These are phyloP conservation scores for Thyatira batis DNA, from an alignment of 2,888 invertebrate species.

Conservation along the genomic window DNA sequence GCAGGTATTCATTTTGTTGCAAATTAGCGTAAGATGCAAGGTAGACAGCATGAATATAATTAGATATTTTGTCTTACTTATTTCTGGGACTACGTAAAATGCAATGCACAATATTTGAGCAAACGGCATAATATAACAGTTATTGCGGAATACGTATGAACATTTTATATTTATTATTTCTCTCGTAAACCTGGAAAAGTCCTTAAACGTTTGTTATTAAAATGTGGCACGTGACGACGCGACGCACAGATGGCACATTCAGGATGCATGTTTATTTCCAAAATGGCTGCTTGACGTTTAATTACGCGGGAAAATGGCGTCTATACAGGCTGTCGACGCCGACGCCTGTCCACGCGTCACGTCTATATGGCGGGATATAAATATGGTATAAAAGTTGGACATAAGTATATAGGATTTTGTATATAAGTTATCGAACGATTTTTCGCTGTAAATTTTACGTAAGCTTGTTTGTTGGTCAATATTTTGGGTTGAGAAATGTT, in stretches of 20 bases:
- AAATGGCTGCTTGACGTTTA: conserved; percentile 69
- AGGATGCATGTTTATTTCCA: conserved; percentile 51
- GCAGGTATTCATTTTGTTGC: conserved; percentile 8
- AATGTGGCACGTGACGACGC: conserved; percentile 22
- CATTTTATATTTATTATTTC: neutral
- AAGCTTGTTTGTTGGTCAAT: too few relatives aligned
- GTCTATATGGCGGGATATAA: neutral
- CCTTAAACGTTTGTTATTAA: conserved; percentile 18
- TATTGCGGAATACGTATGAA: neutral
- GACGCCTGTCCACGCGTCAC: neutral
- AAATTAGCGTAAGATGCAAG: too few relatives aligned
- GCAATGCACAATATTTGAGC: too few relatives aligned
- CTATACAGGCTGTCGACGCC: neutral
- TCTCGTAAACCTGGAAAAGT: conserved; percentile 10
- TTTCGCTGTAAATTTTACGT: too few relatives aligned
- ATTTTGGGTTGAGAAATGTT: too few relatives aligned
- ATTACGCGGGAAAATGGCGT: conserved; percentile 52
- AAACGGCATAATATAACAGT: too few relatives aligned
- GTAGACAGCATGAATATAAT: too few relatives aligned
- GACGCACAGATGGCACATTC: conserved; percentile 14
- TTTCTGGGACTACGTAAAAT: neutral
- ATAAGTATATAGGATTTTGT: neutral
- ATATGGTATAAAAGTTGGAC: neutral
- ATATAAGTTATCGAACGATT: too few relatives aligned
- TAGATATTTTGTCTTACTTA: neutral